Evolutionary conservation across 2,888 invertebrate species (phyloP), one percentile per base, ranked within the genome.

Genomic region (Volucella inflata): DNA sequence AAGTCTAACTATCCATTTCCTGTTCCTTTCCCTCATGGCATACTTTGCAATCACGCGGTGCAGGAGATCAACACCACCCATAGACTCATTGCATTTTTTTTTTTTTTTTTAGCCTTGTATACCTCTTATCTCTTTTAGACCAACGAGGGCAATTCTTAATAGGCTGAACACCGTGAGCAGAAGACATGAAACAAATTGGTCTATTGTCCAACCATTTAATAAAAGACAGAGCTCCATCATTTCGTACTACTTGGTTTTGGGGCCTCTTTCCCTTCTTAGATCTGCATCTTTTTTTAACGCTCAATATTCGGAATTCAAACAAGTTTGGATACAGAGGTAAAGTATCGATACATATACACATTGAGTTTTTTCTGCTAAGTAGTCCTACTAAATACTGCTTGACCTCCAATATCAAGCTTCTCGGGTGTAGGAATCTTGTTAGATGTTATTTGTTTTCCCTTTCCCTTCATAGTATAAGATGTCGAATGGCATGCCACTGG

Each of bases 231-330:
- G 42, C 42, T 42, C 42, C 42, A 42, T 42, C 42, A 42, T 42
- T 42, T 42, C 42, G 8, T 42, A 42, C 42, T 42, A 42, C 42
- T 10, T 42, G 42, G 10, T 42, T 10, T 9, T 42, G 42, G 10
- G 42, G 10, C 10, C 42, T 42, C 42, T 42, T 42, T 42, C 42
- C 42, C 42, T 42, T 42, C 42, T 42, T 42, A 42, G 42, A 9
- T 42, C 42, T 42, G 42, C 42, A 42, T 42, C 42, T 42, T 42
- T 42, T 42, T 42, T 42, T 42, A 42, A 42, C 42, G 42, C 42
- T 9, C 42, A 10, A 42, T 42, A 42, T 9, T 42, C 10, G 42
- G 42, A 42, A 42, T 42, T 42, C 42, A 10, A 10, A 9, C 10
- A 10, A 42, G 10, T 8, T 10, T 42, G 10, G 42, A 42, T n/a